Conservation (phyloP, 2,113 vertebrate species). For the Trogon surrucura region DNA sequence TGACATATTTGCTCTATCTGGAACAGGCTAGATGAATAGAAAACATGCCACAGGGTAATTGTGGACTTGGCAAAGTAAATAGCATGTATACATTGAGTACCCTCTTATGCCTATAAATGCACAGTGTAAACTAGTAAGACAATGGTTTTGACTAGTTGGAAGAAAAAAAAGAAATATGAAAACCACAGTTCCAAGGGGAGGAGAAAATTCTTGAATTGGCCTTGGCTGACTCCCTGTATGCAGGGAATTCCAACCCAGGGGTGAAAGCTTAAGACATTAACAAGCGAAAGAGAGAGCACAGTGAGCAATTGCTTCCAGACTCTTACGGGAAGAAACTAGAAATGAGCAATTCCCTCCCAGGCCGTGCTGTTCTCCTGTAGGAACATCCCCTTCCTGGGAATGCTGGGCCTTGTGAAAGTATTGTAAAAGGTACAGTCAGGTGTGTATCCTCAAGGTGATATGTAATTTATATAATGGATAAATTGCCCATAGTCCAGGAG, state of each 20-base stretch:
- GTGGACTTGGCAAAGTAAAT: background rate
- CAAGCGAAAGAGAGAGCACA: background rate
- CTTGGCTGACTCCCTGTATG: background rate
- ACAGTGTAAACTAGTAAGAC: background rate
- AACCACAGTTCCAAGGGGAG: background rate
- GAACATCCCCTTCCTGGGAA: background rate
- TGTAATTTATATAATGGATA: background rate
- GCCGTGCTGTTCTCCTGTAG: background rate
- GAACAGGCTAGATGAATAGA: background rate
- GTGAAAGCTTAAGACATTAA: background rate
- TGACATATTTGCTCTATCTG: background rate
- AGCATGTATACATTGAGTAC: background rate
- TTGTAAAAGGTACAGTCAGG: background rate
- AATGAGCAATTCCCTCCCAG: rapidly evolving
- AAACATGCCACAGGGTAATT: background rate
- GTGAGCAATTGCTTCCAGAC: background rate
- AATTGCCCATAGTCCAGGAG: background rate
- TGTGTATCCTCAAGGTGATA: rapidly evolving
- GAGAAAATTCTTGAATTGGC: background rate
- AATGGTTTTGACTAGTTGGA: background rate
- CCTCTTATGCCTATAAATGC: background rate
- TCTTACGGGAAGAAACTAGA: background rate
- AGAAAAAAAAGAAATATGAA: background rate
- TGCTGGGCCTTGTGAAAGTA: rapidly evolving
- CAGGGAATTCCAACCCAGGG: background rate